phyloP scores from a whole-genome alignment of 2,113 vertebrate species.

The Chaetodon trifascialis region DNA sequence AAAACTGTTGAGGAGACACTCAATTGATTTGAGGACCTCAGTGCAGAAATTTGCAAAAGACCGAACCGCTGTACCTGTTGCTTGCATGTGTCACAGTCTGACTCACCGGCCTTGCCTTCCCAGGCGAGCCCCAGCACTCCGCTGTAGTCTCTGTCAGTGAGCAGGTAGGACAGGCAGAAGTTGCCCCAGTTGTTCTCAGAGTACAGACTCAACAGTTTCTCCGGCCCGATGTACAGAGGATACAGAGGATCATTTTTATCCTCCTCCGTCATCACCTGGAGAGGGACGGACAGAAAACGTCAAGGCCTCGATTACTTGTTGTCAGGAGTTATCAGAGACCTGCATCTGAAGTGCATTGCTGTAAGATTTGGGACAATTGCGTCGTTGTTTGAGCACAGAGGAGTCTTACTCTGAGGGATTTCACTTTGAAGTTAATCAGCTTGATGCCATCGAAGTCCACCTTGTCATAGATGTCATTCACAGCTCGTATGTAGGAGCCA shows the following conservation, averaged over 20 bases:
- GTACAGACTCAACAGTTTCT: constrained; percentile 86
- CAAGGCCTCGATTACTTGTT: too few relatives aligned
- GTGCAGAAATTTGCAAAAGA: background rate
- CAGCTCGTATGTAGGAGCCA: constrained; percentile 81
- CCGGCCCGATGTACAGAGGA: constrained; percentile 81
- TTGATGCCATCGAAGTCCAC: constrained; percentile 84
- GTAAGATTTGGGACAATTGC: background rate
- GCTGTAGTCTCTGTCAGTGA: constrained; percentile 87
- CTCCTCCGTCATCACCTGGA: constrained; percentile 79
- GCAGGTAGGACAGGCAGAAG: constrained; percentile 87
- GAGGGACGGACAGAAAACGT: background rate
- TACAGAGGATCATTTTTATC: constrained; percentile 72
- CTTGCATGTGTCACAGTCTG: background rate
- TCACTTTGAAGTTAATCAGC: constrained; percentile 88
- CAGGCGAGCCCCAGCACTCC: constrained; percentile 87
- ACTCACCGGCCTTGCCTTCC: constrained; percentile 85
- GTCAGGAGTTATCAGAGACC: too few relatives aligned
- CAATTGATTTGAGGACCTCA: too few relatives aligned
- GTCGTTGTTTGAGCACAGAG: background rate
- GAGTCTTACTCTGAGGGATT: constrained; percentile 83
- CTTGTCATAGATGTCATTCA: constrained; percentile 85
- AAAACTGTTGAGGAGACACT: background rate
- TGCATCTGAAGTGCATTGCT: too few relatives aligned
- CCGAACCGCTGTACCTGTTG: background rate
- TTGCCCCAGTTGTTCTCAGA: constrained; percentile 84